Percentiles rank a stretch among this genome's conserved stretches.
These are phyloP conservation scores for Drosophila santomea DNA, from an alignment of 1,140 invertebrate species.

Conservation along the genomic window DNA sequence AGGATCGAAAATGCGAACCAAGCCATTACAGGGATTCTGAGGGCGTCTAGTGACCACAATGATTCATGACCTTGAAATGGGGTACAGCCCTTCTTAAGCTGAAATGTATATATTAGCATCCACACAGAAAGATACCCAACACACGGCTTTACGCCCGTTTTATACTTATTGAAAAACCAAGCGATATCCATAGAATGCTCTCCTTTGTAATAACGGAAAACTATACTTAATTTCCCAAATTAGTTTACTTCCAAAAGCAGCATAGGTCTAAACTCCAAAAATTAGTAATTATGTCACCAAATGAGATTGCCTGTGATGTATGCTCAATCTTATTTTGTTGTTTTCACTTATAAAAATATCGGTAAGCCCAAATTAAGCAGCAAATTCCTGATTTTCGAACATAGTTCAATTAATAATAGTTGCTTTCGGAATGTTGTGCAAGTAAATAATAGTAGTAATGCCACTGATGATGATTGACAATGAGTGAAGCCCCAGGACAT, in stretches of 20 bases:
- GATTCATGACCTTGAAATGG: constrained; percentile 19
- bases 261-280: neutral
- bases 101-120: constrained; percentile 28
- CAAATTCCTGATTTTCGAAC: neutral
- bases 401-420: no score
- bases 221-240: neutral
- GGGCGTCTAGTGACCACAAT: constrained; percentile 21
- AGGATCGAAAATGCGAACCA: constrained; percentile 26
- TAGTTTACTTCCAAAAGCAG: neutral
- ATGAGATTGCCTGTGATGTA: neutral
- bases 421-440: no score
- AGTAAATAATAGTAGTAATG: no score
- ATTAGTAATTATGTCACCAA: neutral
- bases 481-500: constrained; percentile 26
- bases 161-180: neutral
- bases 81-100: constrained; percentile 5
- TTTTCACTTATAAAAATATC: neutral
- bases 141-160: neutral
- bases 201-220: neutral
- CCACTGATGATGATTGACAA: neutral
- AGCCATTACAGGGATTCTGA: constrained; percentile 26
- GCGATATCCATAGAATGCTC: neutral
- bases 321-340: no score
- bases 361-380: neutral
- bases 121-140: neutral